Percentiles rank a stretch among this genome's conserved stretches.
Conservation (phyloP, 2,888 invertebrate species). For the Phaedon cochleariae region DNA sequence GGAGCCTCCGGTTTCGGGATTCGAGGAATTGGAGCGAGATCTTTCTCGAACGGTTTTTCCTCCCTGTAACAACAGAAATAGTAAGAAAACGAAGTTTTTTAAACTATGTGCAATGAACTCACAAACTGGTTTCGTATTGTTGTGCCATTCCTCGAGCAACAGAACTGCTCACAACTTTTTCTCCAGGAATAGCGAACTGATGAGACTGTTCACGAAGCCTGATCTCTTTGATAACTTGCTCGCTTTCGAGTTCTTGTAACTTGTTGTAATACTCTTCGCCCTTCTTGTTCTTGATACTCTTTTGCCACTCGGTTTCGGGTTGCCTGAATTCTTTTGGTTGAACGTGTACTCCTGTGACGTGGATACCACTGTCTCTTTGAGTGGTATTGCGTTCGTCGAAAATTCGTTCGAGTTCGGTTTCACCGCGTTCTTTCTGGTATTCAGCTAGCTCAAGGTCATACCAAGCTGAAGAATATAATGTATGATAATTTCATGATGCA, state of each 20-base stretch:
- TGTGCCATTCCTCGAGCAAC: conserved; percentile 89
- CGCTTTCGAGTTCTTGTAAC: conserved; percentile 83
- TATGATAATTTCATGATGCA: not conserved
- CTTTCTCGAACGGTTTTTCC: conserved; percentile 66
- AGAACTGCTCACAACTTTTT: conserved; percentile 78
- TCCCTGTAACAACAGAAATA: conserved; percentile 65
- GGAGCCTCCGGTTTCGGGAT: conserved; percentile 52
- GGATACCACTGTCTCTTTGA: conserved; percentile 68
- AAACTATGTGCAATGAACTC: conserved; percentile 64
- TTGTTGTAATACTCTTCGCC: conserved; percentile 83
- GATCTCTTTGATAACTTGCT: conserved; percentile 84
- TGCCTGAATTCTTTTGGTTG: conserved; percentile 72
- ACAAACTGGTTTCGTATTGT: conserved; percentile 85
- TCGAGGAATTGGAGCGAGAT: conserved; percentile 55
- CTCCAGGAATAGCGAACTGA: conserved; percentile 86
- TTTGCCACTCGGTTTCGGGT: conserved; percentile 86
- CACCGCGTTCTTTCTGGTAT: conserved; percentile 84
- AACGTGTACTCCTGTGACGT: conserved; percentile 65
- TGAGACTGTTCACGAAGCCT: conserved; percentile 79
- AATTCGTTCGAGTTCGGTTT: conserved; percentile 85
- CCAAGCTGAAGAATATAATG: conserved; percentile 73
- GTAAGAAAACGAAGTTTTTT: too few species aligned
- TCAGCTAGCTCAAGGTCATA: conserved; percentile 87
- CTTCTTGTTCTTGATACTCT: conserved; percentile 82
- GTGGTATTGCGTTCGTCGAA: conserved; percentile 85